Evolutionary conservation across 2,113 vertebrate genomes (phyloP).

Genomic region (Xenopus borealis): DNA sequence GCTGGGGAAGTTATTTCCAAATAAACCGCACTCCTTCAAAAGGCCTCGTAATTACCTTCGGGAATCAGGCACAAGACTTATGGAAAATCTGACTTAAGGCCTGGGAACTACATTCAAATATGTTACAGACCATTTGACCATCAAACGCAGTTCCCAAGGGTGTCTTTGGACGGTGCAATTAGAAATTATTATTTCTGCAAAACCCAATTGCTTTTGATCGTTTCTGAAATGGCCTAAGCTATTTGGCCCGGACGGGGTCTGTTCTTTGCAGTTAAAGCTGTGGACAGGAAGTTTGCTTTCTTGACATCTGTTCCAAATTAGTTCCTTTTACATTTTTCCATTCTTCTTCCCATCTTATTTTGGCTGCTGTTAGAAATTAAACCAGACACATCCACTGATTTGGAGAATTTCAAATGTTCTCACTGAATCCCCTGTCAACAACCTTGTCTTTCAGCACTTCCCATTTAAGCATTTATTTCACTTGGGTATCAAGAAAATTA

Average conservation of each 20-base stretch:
- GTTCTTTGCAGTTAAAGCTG: slow-evolving; percentile 30
- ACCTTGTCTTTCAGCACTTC: slow-evolving; percentile 34
- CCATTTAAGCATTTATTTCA: slow-evolving; percentile 36
- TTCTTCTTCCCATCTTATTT: slow-evolving; percentile 33
- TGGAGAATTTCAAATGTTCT: slow-evolving; percentile 39
- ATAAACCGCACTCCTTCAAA: slow-evolving; percentile 46
- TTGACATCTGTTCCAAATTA: slow-evolving; percentile 44
- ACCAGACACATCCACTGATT: slow-evolving; percentile 42
- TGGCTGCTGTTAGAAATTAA: slow-evolving; percentile 43
- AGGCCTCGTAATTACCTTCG: slow-evolving; percentile 41
- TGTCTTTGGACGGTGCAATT: slow-evolving; percentile 45
- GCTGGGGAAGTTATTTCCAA: slow-evolving; percentile 43
- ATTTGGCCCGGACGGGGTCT: slow-evolving; percentile 35
- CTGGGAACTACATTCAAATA: slow-evolving; percentile 41
- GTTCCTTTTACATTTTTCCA: slow-evolving; percentile 19
- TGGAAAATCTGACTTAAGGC: slow-evolving; percentile 46
- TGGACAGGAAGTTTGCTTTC: slow-evolving; percentile 44
- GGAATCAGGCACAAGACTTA: slow-evolving; percentile 42
- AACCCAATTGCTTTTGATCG: slow-evolving; percentile 44
- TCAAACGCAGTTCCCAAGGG: slow-evolving; percentile 38
- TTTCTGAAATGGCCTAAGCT: slow-evolving; percentile 34
- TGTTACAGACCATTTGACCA: slow-evolving; percentile 44
- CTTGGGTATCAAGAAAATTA: slow-evolving; percentile 35
- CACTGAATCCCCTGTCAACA: slow-evolving; percentile 41
- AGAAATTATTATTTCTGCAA: slow-evolving; percentile 46